These are phyloP conservation scores for Vanessa tameamea DNA, from an alignment of 1,140 invertebrate species.

Conservation along the genomic window DNA sequence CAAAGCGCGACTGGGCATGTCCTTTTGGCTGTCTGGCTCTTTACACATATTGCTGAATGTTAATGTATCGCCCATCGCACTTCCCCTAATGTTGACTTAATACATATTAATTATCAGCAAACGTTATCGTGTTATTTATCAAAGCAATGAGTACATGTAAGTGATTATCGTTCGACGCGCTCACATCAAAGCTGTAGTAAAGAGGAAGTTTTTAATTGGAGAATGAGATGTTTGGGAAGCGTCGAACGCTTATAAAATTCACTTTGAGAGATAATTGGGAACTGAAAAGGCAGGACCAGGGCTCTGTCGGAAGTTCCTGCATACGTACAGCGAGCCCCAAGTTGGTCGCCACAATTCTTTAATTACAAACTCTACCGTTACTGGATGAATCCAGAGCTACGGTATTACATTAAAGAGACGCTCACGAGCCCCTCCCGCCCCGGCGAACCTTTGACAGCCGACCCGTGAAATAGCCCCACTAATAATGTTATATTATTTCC, in stretches of 20 bases:
- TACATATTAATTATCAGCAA: background rate
- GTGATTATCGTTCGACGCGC: background rate
- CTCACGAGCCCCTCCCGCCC: background rate
- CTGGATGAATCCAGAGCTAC: slow-evolving; percentile 19
- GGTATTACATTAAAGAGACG: slow-evolving; percentile 10
- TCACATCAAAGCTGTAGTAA: slow-evolving; percentile 17
- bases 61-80: too few relatives aligned
- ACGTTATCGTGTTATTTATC: slow-evolving; percentile 2
- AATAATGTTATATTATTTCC: slow-evolving; percentile 41
- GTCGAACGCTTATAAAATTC: slow-evolving; percentile 24
- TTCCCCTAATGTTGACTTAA: background rate
- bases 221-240: slow-evolving; percentile 26
- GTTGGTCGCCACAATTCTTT: background rate
- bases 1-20: too few relatives aligned
- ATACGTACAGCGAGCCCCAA: slow-evolving; percentile 4
- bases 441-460: slow-evolving; percentile 32
- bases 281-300: background rate
- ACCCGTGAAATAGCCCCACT: slow-evolving; percentile 36
- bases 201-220: slow-evolving; percentile 26
- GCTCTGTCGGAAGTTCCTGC: slow-evolving; percentile 22
- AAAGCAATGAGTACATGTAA: slow-evolving; percentile 3
- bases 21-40: too few relatives aligned
- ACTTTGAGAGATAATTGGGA: slow-evolving; percentile 25
- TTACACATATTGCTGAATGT: too few relatives aligned
- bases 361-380: slow-evolving; percentile 18